Percentiles rank a stretch among this genome's conserved stretches.
These are phyloP conservation scores for Oophaga pumilio DNA, from an alignment of 2,113 vertebrate species.

Conservation along the genomic window DNA sequence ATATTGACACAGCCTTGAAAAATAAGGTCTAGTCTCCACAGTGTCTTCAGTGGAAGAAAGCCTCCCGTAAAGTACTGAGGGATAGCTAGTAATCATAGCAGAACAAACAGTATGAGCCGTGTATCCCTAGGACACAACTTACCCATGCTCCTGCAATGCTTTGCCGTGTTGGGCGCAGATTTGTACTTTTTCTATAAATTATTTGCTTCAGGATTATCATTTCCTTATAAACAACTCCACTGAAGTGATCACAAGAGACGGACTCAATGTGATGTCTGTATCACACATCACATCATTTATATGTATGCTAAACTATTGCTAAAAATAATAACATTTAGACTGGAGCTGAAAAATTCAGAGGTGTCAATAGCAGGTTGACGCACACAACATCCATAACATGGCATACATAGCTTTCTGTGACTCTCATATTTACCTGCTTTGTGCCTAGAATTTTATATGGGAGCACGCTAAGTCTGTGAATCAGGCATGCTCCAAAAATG, in stretches of 20 bases:
- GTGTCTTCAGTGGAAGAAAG: background rate
- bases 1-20: conserved; percentile 41
- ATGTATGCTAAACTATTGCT: background rate
- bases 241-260: background rate
- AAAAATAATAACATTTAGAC: background rate
- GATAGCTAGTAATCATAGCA: conserved; percentile 16
- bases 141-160: background rate
- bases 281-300: background rate
- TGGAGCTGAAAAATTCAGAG: background rate
- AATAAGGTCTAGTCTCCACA: background rate
- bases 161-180: background rate
- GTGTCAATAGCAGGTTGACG: background rate
- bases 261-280: background rate
- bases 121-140: background rate
- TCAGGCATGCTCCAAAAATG: too few species aligned
- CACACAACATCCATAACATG: background rate
- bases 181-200: conserved; percentile 1
- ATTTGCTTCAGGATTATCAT: background rate
- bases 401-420: background rate
- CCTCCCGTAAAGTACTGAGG: conserved; percentile 10
- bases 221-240: background rate
- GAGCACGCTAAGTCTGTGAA: too few species aligned
- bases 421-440: background rate
- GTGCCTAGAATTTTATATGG: too few species aligned
- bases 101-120: conserved; percentile 1